These are phyloP conservation scores for Probaryconus sp. DNA, from an alignment of 1,140 invertebrate genomes.

Conservation along the genomic window DNA sequence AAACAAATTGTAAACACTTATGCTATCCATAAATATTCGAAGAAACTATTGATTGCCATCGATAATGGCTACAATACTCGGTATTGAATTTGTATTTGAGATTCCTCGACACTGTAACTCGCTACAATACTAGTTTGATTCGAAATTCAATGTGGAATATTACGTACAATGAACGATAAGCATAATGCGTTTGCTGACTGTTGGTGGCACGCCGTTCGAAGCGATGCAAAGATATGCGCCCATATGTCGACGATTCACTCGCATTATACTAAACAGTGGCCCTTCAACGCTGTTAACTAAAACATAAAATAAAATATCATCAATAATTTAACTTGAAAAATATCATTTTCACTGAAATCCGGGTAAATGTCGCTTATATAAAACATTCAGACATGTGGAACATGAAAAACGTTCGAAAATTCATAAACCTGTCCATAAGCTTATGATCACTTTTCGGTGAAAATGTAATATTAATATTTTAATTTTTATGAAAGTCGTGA, in stretches of 20 bases:
- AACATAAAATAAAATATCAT: constrained; percentile 71
- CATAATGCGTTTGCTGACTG: constrained; percentile 92
- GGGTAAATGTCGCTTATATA: no score
- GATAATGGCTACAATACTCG: not conserved
- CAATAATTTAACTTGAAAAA: no score
- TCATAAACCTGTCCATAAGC: no score
- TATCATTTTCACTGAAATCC: no score
- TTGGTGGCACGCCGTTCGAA: constrained; percentile 91
- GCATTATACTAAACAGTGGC: constrained; percentile 86
- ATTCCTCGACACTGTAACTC: constrained; percentile 7
- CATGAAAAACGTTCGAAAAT: no score
- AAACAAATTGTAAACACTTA: no score
- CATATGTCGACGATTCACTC: constrained; percentile 91
- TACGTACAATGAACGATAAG: constrained; percentile 92
- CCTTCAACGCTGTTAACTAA: constrained; percentile 85
- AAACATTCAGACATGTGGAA: no score
- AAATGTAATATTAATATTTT: no score
- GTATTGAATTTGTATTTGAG: constrained; percentile 11
- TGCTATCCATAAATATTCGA: not conserved
- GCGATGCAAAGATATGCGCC: constrained; percentile 93
- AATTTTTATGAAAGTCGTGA: no score
- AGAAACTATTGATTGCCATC: not conserved
- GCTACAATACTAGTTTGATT: constrained; percentile 43
- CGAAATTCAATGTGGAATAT: constrained; percentile 36
- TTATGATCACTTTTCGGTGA: no score